Conservation (phyloP, 2,113 vertebrate species). For the Laticauda colubrina region DNA sequence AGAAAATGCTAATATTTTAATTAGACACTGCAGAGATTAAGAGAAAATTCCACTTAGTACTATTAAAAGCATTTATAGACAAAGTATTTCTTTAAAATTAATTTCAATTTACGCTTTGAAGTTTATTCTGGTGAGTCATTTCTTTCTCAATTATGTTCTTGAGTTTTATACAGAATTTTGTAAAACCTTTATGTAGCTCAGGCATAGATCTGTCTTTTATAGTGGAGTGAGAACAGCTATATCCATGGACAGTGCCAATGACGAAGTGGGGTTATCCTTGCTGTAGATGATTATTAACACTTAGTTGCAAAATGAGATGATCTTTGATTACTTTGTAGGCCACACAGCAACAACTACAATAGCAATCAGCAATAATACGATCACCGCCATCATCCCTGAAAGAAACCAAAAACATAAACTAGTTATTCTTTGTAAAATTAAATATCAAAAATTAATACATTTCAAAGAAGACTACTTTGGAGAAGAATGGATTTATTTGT, state of each 20-base stretch:
- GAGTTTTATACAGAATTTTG: background rate
- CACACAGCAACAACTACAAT: conserved; percentile 67
- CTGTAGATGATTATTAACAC: fast-evolving
- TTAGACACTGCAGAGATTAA: background rate
- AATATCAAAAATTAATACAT: background rate
- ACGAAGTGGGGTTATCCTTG: background rate
- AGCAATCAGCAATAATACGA: conserved; percentile 65
- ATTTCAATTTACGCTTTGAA: background rate
- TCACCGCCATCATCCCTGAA: conserved; percentile 70
- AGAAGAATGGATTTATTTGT: background rate
- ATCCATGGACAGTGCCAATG: background rate
- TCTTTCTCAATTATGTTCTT: background rate
- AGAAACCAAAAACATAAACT: background rate
- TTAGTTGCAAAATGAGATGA: background rate
- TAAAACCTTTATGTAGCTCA: fast-evolving
- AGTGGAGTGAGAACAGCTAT: background rate
- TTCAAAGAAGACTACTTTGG: background rate
- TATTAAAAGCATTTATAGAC: fast-evolving
- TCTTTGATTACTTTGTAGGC: fast-evolving
- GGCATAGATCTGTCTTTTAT: background rate
- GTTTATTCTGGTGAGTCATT: background rate
- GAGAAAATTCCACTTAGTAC: background rate
- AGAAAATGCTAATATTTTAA: fast-evolving
- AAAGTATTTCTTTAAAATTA: background rate
- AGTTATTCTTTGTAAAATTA: background rate